Percentiles rank a stretch among this genome's conserved stretches.
Evolutionary conservation across 2,113 vertebrate species (phyloP).

Genomic region (Caranx melampygus): DNA sequence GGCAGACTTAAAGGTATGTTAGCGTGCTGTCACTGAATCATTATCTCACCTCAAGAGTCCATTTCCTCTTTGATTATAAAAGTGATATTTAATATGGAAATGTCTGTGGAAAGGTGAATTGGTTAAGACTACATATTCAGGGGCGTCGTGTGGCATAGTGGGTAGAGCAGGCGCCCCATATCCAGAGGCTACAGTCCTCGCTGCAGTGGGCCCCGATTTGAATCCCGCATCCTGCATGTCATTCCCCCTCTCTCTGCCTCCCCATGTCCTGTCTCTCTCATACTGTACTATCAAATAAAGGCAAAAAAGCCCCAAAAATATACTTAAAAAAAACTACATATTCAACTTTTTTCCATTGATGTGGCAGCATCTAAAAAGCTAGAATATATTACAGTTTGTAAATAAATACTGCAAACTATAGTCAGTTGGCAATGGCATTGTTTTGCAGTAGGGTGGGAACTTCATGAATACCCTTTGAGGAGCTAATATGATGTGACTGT

Average conservation of each 20-base stretch:
- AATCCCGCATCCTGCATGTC: too few relatives aligned
- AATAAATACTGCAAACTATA: background rate
- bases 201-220: too few relatives aligned
- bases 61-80: conserved; percentile 30
- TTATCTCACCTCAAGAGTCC: conserved; percentile 13
- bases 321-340: too few relatives aligned
- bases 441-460: background rate
- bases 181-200: too few relatives aligned
- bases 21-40: background rate
- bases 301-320: too few relatives aligned
- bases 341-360: background rate
- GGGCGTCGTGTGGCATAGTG: too few relatives aligned
- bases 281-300: too few relatives aligned
- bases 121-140: too few relatives aligned
- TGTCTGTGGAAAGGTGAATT: too few relatives aligned
- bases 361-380: background rate
- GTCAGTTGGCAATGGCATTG: background rate
- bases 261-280: too few relatives aligned
- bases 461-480: background rate
- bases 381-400: background rate
- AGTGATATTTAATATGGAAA: background rate
- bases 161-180: too few relatives aligned
- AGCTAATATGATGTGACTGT: background rate
- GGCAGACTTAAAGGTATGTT: background rate
- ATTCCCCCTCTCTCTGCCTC: too few relatives aligned